phyloP scores from a whole-genome alignment of 2,113 vertebrate genomes.

The Ictidomys tridecemlineatus region DNA sequence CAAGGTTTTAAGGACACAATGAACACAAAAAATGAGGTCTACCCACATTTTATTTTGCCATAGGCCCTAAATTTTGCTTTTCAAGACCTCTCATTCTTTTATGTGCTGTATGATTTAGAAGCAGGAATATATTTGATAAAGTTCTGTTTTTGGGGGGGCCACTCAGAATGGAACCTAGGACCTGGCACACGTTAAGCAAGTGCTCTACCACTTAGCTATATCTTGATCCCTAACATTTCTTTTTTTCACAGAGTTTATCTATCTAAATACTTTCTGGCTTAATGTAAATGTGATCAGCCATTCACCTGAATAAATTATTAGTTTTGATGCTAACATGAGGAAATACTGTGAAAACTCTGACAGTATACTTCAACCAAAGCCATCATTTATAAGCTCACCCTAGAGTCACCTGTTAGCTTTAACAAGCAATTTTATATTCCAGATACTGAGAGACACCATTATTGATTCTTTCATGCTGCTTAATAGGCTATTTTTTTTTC shows the following conservation, averaged over 20 bases:
- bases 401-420: background rate
- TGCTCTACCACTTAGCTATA: background rate
- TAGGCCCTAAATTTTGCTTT: no score
- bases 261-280: conserved; percentile 41
- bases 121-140: background rate
- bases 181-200: background rate
- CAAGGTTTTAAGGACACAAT: background rate
- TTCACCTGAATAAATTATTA: conserved; percentile 7
- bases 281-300: background rate
- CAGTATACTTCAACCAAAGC: background rate
- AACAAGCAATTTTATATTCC: background rate
- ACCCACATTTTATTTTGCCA: background rate
- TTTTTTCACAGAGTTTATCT: background rate
- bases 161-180: background rate
- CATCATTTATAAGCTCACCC: background rate
- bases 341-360: background rate
- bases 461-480: background rate
- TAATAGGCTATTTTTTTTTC: background rate
- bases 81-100: background rate
- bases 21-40: background rate
- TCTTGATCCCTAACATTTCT: background rate
- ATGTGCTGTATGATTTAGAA: conserved; percentile 47
- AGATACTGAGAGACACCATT: background rate
- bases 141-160: background rate
- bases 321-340: conserved; percentile 15